Percentiles rank a stretch among this genome's conserved stretches.
phyloP scores from a whole-genome alignment of 2,113 vertebrate genomes.

The Solea senegalensis region DNA sequence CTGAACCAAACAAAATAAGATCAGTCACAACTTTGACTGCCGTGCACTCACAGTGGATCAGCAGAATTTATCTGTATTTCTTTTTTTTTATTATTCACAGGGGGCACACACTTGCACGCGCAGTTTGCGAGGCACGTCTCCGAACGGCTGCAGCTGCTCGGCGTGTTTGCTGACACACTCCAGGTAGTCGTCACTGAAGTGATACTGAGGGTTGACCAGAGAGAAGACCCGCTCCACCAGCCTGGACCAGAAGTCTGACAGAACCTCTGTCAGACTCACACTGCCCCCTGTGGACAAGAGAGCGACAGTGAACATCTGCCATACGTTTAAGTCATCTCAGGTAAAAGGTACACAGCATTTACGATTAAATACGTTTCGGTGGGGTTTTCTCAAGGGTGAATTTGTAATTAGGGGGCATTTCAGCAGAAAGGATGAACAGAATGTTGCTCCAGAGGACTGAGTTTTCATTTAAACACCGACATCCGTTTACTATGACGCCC shows the following conservation, averaged over 20 bases:
- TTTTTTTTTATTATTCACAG: no score
- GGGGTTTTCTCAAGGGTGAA: not conserved
- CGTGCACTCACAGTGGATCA: not conserved
- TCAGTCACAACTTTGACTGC: not conserved
- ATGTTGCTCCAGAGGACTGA: not conserved
- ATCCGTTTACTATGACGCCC: not conserved
- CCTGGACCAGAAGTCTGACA: constrained; percentile 89
- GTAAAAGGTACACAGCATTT: not conserved
- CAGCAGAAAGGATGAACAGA: not conserved
- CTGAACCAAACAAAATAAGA: constrained; percentile 57
- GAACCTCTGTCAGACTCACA: constrained; percentile 85
- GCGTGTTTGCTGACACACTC: constrained; percentile 88
- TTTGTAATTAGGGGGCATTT: not conserved
- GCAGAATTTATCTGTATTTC: not conserved
- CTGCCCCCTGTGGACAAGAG: constrained; percentile 74
- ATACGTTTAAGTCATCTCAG: no score
- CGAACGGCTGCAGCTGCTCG: constrained; percentile 87
- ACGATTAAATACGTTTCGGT: no score
- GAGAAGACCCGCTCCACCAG: constrained; percentile 88
- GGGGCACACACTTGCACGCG: constrained; percentile 82
- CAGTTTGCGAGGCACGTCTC: constrained; percentile 87
- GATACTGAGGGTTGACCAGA: constrained; percentile 89
- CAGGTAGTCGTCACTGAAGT: constrained; percentile 87
- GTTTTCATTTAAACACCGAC: not conserved
- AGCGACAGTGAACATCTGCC: not conserved